phyloP scores from a whole-genome alignment of 2,113 vertebrate genomes.

The Alouatta palliata region DNA sequence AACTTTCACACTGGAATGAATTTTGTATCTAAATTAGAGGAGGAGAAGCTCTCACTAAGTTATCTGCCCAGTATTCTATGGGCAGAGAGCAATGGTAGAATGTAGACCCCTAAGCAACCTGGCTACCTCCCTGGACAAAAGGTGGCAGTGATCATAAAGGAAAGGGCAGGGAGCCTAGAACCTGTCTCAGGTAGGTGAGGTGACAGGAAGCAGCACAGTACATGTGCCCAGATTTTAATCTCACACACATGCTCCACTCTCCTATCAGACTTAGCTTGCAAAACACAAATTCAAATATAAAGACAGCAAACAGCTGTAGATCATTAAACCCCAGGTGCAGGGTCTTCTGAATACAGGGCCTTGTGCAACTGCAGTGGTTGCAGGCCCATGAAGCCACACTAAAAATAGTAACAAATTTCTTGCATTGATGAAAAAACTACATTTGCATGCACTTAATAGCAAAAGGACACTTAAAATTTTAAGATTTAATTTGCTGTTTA shows the following conservation, averaged over 20 bases:
- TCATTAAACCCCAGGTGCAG: neutral
- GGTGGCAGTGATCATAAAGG: neutral
- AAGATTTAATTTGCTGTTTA: neutral
- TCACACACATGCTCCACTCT: neutral
- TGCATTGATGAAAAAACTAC: neutral
- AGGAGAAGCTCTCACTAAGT: neutral
- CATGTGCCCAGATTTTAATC: neutral
- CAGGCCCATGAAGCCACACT: neutral
- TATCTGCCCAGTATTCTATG: neutral
- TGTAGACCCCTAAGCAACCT: rapidly evolving
- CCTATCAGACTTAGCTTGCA: neutral
- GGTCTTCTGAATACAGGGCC: no score
- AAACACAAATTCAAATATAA: neutral
- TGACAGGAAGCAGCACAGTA: neutral
- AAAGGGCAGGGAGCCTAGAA: neutral
- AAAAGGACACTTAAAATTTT: neutral
- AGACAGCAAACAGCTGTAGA: neutral
- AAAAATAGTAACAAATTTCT: neutral
- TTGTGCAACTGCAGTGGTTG: neutral
- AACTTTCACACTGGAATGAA: neutral
- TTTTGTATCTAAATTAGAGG: neutral
- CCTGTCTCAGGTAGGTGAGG: neutral
- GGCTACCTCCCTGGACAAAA: neutral
- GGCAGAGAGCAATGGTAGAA: neutral
- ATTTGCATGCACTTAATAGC: neutral